These are phyloP conservation scores for Plagodis pulveraria DNA, from an alignment of 2,888 invertebrate species.

Conservation along the genomic window DNA sequence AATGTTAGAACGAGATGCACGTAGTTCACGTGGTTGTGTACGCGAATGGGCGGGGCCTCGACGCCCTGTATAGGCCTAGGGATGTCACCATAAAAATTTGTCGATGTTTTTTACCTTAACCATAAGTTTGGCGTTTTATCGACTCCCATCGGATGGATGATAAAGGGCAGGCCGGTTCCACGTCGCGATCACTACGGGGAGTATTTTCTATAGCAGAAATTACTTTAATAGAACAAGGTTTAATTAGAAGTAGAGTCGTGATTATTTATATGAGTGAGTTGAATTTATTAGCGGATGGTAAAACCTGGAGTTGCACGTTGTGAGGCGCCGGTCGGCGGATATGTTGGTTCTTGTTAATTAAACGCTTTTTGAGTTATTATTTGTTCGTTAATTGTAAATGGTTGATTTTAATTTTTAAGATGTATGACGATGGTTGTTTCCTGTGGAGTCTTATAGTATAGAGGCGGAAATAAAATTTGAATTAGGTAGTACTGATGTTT, in stretches of 20 bases:
- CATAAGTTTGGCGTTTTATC: slow-evolving; percentile 62
- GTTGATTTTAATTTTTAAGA: no score
- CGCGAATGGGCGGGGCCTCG: slow-evolving; percentile 56
- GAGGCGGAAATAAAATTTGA: no score
- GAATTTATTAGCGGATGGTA: slow-evolving; percentile 32
- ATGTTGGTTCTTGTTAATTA: slow-evolving; percentile 9
- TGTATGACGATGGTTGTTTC: no score
- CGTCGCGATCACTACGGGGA: slow-evolving; percentile 70
- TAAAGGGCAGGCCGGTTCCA: slow-evolving; percentile 34
- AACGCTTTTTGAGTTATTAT: slow-evolving; percentile 10
- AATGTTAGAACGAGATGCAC: slow-evolving; percentile 60
- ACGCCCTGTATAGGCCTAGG: slow-evolving; percentile 59
- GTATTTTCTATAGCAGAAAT: slow-evolving; percentile 57
- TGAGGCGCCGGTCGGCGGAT: slow-evolving; percentile 13
- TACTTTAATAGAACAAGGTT: slow-evolving; percentile 66
- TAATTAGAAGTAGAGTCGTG: slow-evolving; percentile 60
- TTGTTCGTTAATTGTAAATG: slow-evolving; percentile 12
- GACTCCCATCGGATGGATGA: slow-evolving; percentile 46
- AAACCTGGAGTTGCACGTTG: slow-evolving; percentile 11
- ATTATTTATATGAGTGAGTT: slow-evolving; percentile 42
- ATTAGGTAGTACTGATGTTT: no score
- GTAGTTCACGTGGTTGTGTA: slow-evolving; percentile 58
- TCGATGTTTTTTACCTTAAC: slow-evolving; percentile 60
- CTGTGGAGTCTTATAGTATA: no score
- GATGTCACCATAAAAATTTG: slow-evolving; percentile 67